Percentiles rank a stretch among this genome's conserved stretches.
Evolutionary conservation across 2,888 invertebrate species (phyloP).

Genomic region (Diarsia brunnea): DNA sequence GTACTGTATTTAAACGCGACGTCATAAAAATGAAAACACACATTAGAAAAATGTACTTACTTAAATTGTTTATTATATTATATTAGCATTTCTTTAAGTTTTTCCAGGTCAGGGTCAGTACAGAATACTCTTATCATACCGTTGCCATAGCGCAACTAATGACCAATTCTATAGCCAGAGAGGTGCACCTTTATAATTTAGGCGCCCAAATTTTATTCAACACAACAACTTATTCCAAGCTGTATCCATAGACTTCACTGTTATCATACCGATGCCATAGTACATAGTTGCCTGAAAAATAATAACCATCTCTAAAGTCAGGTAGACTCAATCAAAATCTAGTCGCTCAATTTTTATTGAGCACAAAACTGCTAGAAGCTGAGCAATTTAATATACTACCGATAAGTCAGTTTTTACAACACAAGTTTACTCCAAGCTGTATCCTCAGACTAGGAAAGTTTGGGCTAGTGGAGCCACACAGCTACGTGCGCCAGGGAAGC

Average conservation of each 20-base stretch:
- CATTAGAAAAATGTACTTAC: slow-evolving; percentile 6
- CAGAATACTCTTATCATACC: neutral
- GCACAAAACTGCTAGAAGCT: neutral
- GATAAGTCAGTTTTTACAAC: no score
- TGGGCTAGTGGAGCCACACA: neutral
- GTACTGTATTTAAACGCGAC: slow-evolving; percentile 15
- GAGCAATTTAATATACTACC: neutral
- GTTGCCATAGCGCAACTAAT: neutral
- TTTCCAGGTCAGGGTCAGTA: neutral
- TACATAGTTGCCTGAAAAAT: neutral
- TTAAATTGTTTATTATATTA: slow-evolving; percentile 27
- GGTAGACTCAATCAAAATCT: neutral
- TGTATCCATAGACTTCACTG: no score
- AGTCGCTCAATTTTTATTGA: neutral
- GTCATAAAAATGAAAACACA: slow-evolving; percentile 17
- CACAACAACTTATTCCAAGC: neutral
- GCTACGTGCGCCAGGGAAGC: slow-evolving; percentile 2
- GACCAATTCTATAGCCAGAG: neutral
- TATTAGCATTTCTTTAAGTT: neutral
- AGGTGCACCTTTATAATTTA: neutral
- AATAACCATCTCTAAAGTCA: neutral
- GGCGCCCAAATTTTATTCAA: neutral
- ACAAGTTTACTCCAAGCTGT: slow-evolving; percentile 9
- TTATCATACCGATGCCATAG: neutral
- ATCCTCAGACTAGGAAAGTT: slow-evolving; percentile 26